Percentiles rank a stretch among this genome's conserved stretches.
Conservation (phyloP, 2,888 invertebrate species). For the Euzophera pinguis region DNA sequence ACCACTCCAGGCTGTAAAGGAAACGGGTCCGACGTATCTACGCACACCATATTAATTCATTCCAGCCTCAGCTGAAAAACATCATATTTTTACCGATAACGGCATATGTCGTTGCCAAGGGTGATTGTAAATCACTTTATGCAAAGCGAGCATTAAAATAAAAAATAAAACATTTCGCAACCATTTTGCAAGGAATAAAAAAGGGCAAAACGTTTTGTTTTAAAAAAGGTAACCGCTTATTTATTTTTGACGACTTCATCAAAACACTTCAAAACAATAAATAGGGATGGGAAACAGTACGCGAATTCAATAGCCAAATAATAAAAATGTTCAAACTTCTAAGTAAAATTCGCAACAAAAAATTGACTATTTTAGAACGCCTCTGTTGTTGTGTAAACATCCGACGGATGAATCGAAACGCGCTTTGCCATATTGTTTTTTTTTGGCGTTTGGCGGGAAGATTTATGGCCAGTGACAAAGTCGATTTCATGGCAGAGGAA, state of each 20-base stretch:
- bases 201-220: slow-evolving; percentile 1
- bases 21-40: slow-evolving; percentile 37
- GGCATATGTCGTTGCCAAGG: slow-evolving; percentile 48
- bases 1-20: slow-evolving; percentile 56
- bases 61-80: slow-evolving; percentile 67
- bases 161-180: slow-evolving; percentile 15
- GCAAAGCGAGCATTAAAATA: slow-evolving; percentile 27
- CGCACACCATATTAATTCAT: slow-evolving; percentile 55
- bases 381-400: slow-evolving; percentile 71
- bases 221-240: not conserved
- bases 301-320: slow-evolving; percentile 36
- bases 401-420: slow-evolving; percentile 52
- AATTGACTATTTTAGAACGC: slow-evolving; percentile 36
- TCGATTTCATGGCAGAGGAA: slow-evolving; percentile 66
- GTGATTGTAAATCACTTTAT: slow-evolving; percentile 34
- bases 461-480: slow-evolving; percentile 76
- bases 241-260: slow-evolving; percentile 35
- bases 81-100: slow-evolving; percentile 60
- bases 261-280: slow-evolving; percentile 28
- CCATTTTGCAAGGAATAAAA: not conserved
- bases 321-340: slow-evolving; percentile 38
- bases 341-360: slow-evolving; percentile 46
- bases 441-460: slow-evolving; percentile 54
- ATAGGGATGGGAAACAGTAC: slow-evolving; percentile 23
- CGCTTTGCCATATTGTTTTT: slow-evolving; percentile 50